These are phyloP conservation scores for Conger conger DNA, from an alignment of 2,113 vertebrate species.

Conservation along the genomic window DNA sequence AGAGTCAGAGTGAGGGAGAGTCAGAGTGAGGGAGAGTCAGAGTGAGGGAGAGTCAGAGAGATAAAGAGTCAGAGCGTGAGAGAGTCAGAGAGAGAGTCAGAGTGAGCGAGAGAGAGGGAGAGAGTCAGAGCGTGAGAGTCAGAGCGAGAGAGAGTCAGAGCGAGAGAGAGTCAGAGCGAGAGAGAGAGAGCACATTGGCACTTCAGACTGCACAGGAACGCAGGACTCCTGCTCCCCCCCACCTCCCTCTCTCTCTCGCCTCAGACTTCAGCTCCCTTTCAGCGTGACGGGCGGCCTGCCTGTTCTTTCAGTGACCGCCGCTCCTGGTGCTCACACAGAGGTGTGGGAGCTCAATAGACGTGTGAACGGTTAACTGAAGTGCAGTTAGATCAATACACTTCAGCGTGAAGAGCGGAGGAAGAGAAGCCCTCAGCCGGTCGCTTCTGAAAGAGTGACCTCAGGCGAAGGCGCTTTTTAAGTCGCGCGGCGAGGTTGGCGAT, in stretches of 20 bases:
- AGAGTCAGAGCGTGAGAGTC: conserved; percentile 12
- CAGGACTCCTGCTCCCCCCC: background rate
- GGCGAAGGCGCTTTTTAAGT: background rate
- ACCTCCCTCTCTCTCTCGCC: background rate
- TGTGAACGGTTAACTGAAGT: conserved; percentile 1
- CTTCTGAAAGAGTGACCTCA: conserved; percentile 29
- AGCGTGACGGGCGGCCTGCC: background rate
- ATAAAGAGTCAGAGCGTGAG: no score
- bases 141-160: background rate
- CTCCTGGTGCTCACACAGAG: no score
- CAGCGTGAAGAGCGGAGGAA: conserved; percentile 13
- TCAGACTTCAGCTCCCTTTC: background rate
- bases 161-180: background rate
- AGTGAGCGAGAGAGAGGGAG: no score
- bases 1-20: background rate
- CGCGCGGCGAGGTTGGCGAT: conserved; percentile 4
- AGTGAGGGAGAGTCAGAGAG: no score
- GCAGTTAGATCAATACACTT: conserved; percentile 17
- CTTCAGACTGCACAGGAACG: conserved; percentile 2
- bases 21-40: background rate
- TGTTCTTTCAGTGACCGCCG: no score
- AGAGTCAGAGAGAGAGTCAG: no score
- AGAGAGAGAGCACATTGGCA: background rate
- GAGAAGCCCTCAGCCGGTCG: conserved; percentile 16
- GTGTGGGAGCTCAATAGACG: background rate